Evolutionary conservation across 2,888 invertebrate species (phyloP).

Genomic region (Octonoba sinensis): DNA sequence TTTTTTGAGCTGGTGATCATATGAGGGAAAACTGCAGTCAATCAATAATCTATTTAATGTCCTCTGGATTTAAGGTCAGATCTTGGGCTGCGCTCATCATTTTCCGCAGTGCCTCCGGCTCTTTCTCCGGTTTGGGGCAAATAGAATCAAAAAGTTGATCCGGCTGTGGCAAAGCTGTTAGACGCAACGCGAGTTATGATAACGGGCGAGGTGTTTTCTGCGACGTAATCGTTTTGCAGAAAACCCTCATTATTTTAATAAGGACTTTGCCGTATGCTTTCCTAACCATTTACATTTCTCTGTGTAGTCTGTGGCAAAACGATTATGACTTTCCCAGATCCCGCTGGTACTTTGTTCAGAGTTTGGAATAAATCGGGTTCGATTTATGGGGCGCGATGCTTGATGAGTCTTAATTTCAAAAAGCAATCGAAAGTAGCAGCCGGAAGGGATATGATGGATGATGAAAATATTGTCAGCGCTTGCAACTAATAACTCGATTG

Average conservation of each 20-base stretch:
- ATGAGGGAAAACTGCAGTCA: not conserved
- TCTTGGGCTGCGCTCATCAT: slow-evolving; percentile 1
- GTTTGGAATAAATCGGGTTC: too few species aligned
- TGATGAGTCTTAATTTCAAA: too few species aligned
- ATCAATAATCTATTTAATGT: slow-evolving; percentile 15
- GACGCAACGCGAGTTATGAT: not conserved
- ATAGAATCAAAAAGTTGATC: slow-evolving; percentile 19
- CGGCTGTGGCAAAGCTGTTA: not conserved
- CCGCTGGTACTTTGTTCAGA: too few species aligned
- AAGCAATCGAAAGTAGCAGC: too few species aligned
- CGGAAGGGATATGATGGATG: too few species aligned
- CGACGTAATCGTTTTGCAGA: slow-evolving; percentile 8
- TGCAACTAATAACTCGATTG: too few species aligned
- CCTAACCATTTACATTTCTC: too few species aligned
- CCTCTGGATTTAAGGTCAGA: slow-evolving; percentile 5
- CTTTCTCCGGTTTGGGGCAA: not conserved
- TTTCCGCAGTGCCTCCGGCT: slow-evolving; percentile 2
- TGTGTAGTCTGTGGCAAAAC: too few species aligned
- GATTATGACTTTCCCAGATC: too few species aligned
- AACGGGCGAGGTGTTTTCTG: slow-evolving; percentile 9
- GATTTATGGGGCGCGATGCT: too few species aligned
- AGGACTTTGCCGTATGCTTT: not conserved
- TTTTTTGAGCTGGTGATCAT: too few species aligned
- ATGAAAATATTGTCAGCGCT: too few species aligned
- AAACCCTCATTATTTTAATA: slow-evolving; percentile 11